These are phyloP conservation scores for Gymnosoma rotundatum DNA, from an alignment of 2,888 invertebrate genomes.

Conservation along the genomic window DNA sequence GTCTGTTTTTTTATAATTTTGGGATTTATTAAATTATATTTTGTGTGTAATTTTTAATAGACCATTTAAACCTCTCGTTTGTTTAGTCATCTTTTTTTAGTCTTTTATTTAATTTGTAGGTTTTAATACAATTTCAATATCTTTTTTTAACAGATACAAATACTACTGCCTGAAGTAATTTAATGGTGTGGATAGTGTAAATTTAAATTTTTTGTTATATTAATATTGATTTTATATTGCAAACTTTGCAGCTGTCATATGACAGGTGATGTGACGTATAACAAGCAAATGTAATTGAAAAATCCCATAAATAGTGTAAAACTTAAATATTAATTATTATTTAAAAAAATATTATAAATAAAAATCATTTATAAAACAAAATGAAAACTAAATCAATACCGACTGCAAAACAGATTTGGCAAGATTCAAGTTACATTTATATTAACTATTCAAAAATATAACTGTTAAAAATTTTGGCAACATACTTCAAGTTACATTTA, in stretches of 20 bases:
- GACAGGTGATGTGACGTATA: background rate
- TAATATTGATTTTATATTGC: background rate
- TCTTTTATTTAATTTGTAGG: constrained; percentile 25
- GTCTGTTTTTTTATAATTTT: constrained; percentile 32
- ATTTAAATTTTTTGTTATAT: too few species aligned
- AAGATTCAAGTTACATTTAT: too few species aligned
- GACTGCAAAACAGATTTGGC: too few species aligned
- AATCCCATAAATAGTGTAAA: background rate
- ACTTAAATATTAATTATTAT: too few species aligned
- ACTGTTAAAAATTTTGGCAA: too few species aligned
- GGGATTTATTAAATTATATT: constrained; percentile 44
- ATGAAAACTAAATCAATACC: too few species aligned
- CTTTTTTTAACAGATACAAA: constrained; percentile 7
- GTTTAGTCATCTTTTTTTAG: background rate
- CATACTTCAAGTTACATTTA: too few species aligned
- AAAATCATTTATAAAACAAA: too few species aligned
- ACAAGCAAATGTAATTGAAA: background rate
- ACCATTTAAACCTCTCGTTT: constrained; percentile 21
- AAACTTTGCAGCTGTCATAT: background rate
- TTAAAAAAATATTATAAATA: too few species aligned
- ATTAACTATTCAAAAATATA: too few species aligned
- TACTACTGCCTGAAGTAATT: background rate
- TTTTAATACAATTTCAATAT: constrained; percentile 11
- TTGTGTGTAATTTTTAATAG: constrained; percentile 13
- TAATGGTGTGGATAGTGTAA: background rate